Percentiles rank a stretch among this genome's conserved stretches.
phyloP scores from a whole-genome alignment of 2,888 invertebrate species.

The Phaedon cochleariae region DNA sequence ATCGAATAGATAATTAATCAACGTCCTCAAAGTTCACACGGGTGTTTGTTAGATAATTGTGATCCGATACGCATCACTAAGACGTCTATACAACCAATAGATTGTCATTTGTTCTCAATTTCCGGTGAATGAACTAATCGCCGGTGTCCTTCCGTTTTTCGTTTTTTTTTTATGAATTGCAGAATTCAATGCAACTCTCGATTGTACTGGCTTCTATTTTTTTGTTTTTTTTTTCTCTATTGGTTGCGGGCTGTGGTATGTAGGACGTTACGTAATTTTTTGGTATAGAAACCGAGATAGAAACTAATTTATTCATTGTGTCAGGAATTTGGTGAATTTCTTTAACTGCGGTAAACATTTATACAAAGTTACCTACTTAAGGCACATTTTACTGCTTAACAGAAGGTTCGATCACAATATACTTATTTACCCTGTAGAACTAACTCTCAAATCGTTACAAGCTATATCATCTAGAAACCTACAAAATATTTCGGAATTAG shows the following conservation, averaged over 20 bases:
- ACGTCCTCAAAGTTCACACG: slow-evolving; percentile 47
- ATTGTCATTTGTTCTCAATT: slow-evolving; percentile 59
- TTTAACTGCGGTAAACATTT: too few species aligned
- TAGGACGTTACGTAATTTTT: slow-evolving; percentile 27
- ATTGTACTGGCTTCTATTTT: slow-evolving; percentile 20
- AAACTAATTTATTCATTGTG: too few species aligned
- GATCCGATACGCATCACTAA: slow-evolving; percentile 51
- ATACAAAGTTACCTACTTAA: too few species aligned
- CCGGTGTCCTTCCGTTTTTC: slow-evolving; percentile 57
- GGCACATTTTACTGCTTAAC: too few species aligned
- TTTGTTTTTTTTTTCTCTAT: slow-evolving; percentile 7
- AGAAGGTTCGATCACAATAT: too few species aligned
- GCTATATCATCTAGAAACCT: too few species aligned
- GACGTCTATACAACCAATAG: slow-evolving; percentile 49
- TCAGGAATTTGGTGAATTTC: neutral
- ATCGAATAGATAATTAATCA: slow-evolving; percentile 35
- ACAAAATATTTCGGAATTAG: too few species aligned
- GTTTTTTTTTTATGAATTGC: slow-evolving; percentile 43
- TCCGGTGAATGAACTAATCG: slow-evolving; percentile 58
- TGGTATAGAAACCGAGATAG: too few species aligned
- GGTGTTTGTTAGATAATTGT: slow-evolving; percentile 46
- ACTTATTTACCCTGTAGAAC: too few species aligned
- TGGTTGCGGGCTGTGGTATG: neutral
- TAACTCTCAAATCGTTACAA: too few species aligned
- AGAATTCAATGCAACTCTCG: slow-evolving; percentile 39